These are phyloP conservation scores for Xenopus petersii DNA, from an alignment of 2,797 vertebrate genomes.

Conservation along the genomic window DNA sequence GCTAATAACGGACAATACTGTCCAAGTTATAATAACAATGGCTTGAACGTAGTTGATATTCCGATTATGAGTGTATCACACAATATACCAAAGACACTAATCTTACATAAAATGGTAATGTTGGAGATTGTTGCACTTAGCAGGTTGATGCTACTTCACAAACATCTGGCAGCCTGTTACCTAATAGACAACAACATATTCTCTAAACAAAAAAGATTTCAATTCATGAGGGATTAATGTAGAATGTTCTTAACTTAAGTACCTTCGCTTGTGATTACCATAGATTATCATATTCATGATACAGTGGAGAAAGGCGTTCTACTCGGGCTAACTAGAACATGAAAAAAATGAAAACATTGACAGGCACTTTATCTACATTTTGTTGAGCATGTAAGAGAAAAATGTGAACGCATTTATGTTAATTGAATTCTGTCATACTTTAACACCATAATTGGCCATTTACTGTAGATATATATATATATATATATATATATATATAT, in stretches of 20 bases:
- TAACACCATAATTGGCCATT: conserved; percentile 48
- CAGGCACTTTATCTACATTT: conserved; percentile 78
- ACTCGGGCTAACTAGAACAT: conserved; percentile 72
- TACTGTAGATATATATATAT: conserved; percentile 41
- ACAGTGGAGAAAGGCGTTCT: conserved; percentile 72
- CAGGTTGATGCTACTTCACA: conserved; percentile 59
- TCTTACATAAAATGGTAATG: background rate
- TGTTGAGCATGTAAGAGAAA: conserved; percentile 70
- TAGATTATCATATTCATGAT: conserved; percentile 89
- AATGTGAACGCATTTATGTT: conserved; percentile 69
- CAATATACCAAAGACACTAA: too few relatives aligned
- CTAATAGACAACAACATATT: conserved; percentile 72
- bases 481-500: conserved; percentile 20
- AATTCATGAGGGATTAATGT: conserved; percentile 74
- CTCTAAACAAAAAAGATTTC: conserved; percentile 71
- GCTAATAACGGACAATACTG: too few relatives aligned
- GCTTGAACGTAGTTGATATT: too few relatives aligned
- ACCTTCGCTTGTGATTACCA: conserved; percentile 78
- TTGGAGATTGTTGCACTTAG: conserved; percentile 39
- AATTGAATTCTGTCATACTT: conserved; percentile 68
- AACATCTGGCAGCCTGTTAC: conserved; percentile 76
- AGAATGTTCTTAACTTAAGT: conserved; percentile 80
- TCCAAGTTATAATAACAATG: too few relatives aligned
- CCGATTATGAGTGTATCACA: too few relatives aligned
- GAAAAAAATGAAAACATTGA: conserved; percentile 75